Evolutionary conservation across 2,113 vertebrate species (phyloP).

Genomic region (Morone chrysops): DNA sequence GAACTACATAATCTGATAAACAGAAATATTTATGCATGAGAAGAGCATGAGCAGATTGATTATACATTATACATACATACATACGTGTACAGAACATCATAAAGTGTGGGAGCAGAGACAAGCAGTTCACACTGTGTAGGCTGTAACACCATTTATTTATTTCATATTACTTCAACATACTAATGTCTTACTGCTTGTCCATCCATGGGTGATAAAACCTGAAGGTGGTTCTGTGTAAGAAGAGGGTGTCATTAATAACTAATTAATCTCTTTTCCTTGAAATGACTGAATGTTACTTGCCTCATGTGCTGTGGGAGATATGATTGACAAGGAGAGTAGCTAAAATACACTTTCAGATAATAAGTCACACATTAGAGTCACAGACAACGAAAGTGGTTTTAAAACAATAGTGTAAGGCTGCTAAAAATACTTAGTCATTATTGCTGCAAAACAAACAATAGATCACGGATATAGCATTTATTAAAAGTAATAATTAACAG

Average conservation of each 20-base stretch:
- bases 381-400: neutral
- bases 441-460: neutral
- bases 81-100: neutral
- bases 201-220: neutral
- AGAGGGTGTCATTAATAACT: constrained; percentile 22
- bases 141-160: constrained; percentile 6
- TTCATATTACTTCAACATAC: neutral
- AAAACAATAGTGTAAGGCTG: neutral
- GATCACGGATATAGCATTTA: no score
- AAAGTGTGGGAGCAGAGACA: neutral
- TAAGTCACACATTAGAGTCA: neutral
- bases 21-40: neutral
- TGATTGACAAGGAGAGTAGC: neutral
- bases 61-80: neutral
- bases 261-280: constrained; percentile 12
- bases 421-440: neutral
- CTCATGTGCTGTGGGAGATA: neutral
- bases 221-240: neutral
- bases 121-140: constrained; percentile 9
- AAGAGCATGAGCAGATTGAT: neutral
- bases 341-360: neutral
- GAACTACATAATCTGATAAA: neutral
- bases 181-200: neutral
- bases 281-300: constrained; percentile 10
- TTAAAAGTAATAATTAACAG: neutral